Conservation (phyloP, 1,140 invertebrate species). For the Bombus impatiens region DNA sequence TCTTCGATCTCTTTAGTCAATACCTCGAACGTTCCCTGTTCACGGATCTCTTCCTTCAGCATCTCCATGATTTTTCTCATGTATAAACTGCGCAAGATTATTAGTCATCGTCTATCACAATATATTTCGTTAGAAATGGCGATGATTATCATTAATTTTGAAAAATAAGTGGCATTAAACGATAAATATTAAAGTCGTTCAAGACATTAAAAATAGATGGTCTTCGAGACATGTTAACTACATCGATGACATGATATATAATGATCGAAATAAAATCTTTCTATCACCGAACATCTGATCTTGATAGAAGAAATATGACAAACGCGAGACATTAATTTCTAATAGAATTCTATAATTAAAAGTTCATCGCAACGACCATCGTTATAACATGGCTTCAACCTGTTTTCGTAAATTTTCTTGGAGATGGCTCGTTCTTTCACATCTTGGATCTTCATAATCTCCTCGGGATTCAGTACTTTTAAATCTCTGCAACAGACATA, state of each 20-base stretch:
- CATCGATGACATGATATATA: no score
- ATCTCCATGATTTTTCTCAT: conserved; percentile 70
- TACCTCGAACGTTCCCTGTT: conserved; percentile 64
- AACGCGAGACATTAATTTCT: no score
- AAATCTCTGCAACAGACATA: conserved; percentile 27
- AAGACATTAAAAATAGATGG: no score
- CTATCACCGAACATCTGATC: no score
- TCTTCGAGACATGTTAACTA: no score
- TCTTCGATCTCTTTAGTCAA: conserved; percentile 69
- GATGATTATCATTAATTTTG: neutral
- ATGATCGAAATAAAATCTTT: no score
- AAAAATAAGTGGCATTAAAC: no score
- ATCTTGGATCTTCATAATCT: conserved; percentile 36
- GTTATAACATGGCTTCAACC: conserved; percentile 51
- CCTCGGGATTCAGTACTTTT: conserved; percentile 12
- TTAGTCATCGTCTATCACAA: neutral
- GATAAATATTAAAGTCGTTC: no score
- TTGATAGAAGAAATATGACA: no score
- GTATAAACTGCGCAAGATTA: conserved; percentile 62
- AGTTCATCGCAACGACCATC: neutral
- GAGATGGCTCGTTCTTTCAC: conserved; percentile 56
- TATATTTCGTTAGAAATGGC: neutral
- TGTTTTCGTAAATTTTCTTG: conserved; percentile 72
- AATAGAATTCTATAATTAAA: no score
- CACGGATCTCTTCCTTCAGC: conserved; percentile 67